These are phyloP conservation scores for Motacilla tschutschensis DNA, from an alignment of 2,113 vertebrate species.

Conservation along the genomic window DNA sequence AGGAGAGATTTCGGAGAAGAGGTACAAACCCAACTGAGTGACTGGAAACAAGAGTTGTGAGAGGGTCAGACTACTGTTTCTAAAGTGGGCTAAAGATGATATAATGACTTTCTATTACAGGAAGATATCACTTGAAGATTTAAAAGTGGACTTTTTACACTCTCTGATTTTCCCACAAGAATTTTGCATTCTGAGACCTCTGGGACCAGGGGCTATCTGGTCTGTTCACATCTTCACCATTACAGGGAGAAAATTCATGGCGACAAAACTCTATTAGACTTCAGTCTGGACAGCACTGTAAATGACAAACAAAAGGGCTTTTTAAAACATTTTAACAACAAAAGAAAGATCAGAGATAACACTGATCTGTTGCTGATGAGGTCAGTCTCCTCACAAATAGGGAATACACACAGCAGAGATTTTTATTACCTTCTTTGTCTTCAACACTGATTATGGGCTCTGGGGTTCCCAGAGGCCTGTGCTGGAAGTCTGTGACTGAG, in stretches of 20 bases:
- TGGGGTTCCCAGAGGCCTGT: accelerated
- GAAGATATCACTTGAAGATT: not conserved
- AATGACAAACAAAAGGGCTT: not conserved
- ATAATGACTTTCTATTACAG: not conserved
- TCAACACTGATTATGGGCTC: not conserved
- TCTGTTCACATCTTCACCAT: not conserved
- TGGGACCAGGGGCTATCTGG: not conserved
- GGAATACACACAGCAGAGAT: not conserved
- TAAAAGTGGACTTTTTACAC: not conserved
- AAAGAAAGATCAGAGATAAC: not conserved
- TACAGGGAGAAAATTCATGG: not conserved
- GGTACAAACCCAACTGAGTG: not conserved
- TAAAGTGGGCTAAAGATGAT: not conserved
- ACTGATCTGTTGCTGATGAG: not conserved
- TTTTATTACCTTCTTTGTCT: not conserved
- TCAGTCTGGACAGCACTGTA: not conserved
- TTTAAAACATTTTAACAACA: not conserved
- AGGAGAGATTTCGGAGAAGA: not conserved
- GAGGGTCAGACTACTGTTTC: not conserved
- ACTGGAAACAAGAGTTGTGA: not conserved
- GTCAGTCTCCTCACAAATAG: not conserved
- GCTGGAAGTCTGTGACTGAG: not conserved
- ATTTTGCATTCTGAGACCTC: not conserved
- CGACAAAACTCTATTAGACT: not conserved
- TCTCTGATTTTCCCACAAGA: not conserved